Evolutionary conservation across 2,888 invertebrate species (phyloP), one percentile per base, ranked within the genome.

Genomic region (Erpobdella octoculata): DNA sequence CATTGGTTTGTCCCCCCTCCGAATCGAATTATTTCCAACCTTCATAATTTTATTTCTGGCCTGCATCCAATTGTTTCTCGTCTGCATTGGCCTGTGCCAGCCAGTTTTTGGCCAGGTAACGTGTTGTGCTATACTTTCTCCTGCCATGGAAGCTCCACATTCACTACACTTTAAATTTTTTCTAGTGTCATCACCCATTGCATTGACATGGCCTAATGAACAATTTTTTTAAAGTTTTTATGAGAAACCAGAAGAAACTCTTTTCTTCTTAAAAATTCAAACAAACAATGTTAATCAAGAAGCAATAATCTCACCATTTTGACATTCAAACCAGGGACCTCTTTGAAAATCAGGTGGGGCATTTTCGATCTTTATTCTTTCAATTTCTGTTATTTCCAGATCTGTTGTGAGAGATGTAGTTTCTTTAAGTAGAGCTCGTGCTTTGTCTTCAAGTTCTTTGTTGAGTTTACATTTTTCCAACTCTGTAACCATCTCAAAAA

Each of bases 301-400:
- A n/a, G n/a, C n/a, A n/a, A n/a, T n/a, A 36, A 31, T 58, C 73
- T 74, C 74, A 81, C 82, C 89, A 76, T 89, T 89, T 0, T 87
- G 87, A 81, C 90, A 90, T 79, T 88, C 88, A 80, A 84, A 89
- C 89, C 90, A 90, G 78, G 87, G 87, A 0, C 89, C 89, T 64
- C 62, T 62, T n/a, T 84, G 83, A 61, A 79, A 81, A 36, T 88
- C 78, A 0, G 85, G 86, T 75, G 89, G 85, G 0, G 88, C 89
- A 77, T 80, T 77, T 0, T 88, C 84, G 64, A 89, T 86, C 82
- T 87, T 79, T 28, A 80, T 77, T 48, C 85, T 82, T 78, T 89
- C 88, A 8, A 76, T 75, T 1, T 85, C 82, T 0, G 83, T 79
- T 35, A 86, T 76, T 0, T 76, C 77, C 31, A 74, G 73, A 21